Conservation (phyloP, 2,113 vertebrate species). For the Tamias sibiricus region DNA sequence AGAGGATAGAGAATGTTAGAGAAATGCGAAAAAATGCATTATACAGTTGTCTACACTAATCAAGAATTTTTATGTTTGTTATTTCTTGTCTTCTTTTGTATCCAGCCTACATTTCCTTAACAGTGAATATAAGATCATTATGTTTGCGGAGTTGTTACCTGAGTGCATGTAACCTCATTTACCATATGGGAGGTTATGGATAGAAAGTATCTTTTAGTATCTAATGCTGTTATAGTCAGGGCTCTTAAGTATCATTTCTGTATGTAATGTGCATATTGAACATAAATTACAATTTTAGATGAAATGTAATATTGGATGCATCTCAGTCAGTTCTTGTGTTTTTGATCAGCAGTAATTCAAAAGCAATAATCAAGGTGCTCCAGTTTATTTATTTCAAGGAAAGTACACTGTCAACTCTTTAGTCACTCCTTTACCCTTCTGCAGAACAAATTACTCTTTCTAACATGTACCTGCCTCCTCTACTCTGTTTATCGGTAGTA, state of each 20-base stretch:
- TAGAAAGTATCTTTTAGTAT: neutral
- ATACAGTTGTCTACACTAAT: neutral
- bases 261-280: slow-evolving; percentile 35
- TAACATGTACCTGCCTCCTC: rapidly evolving
- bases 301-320: neutral
- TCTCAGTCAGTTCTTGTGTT: neutral
- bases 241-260: neutral
- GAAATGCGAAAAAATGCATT: neutral
- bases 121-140: slow-evolving; percentile 61
- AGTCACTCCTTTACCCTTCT: neutral
- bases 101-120: neutral
- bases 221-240: neutral
- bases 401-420: neutral
- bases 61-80: neutral
- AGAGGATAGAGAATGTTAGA: neutral
- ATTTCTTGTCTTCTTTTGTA: neutral
- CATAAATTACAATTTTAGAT: neutral
- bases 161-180: slow-evolving; percentile 29
- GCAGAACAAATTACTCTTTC: neutral
- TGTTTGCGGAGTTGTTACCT: neutral
- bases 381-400: neutral
- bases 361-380: neutral
- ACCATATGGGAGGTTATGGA: slow-evolving; percentile 21
- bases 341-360: neutral
- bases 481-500: rapidly evolving